Evolutionary conservation across 1,140 invertebrate species (phyloP).

Genomic region (Panagrolaimus sp.): DNA sequence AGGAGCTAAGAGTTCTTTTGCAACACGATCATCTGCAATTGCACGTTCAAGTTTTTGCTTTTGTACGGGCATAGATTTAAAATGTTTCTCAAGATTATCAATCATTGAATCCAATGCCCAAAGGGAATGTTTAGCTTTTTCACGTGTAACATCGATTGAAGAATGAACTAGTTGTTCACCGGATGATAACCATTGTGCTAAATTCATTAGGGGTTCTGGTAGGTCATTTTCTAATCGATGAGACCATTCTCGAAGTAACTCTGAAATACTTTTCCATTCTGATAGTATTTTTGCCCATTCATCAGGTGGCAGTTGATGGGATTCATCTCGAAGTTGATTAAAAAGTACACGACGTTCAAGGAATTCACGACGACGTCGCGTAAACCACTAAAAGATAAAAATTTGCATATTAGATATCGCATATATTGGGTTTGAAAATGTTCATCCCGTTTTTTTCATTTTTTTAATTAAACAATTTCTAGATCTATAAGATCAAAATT

Average conservation of each 20-base stretch:
- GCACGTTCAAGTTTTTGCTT: slow-evolving; percentile 20
- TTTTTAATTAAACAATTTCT: too few species aligned
- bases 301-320: not conserved
- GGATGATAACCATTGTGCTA: slow-evolving; percentile 29
- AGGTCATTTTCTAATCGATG: slow-evolving; percentile 20
- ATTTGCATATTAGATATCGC: too few species aligned
- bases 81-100: slow-evolving; percentile 24
- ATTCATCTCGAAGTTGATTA: slow-evolving; percentile 11
- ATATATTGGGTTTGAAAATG: too few species aligned
- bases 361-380: slow-evolving; percentile 29
- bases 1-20: slow-evolving; percentile 16
- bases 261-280: not conserved
- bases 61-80: slow-evolving; percentile 31
- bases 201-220: slow-evolving; percentile 19
- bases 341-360: slow-evolving; percentile 19
- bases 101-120: slow-evolving; percentile 18
- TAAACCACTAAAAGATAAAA: slow-evolving; percentile 32
- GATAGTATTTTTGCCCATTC: slow-evolving; percentile 14
- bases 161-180: slow-evolving; percentile 25
- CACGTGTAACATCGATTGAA: not conserved
- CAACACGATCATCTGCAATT: slow-evolving; percentile 13
- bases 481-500: too few species aligned
- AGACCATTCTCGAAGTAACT: slow-evolving; percentile 21
- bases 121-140: slow-evolving; percentile 12
- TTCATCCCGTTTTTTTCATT: too few species aligned